Evolutionary conservation across 2,113 vertebrate species (phyloP).

Genomic region (Alethe diademata): DNA sequence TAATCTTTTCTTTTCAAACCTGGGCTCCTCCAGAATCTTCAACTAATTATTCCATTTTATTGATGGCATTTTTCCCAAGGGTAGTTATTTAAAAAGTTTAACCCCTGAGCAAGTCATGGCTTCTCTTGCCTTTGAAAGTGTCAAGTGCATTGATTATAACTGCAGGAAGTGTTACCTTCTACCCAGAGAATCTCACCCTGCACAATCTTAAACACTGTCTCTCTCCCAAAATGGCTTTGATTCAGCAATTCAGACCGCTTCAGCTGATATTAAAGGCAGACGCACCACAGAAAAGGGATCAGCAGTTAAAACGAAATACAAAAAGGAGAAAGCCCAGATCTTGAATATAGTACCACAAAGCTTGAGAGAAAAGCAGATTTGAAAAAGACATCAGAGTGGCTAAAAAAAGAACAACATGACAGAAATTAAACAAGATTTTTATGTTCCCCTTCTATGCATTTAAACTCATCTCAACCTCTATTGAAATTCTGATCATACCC

Average conservation of each 20-base stretch:
- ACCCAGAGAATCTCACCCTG: constrained; percentile 79
- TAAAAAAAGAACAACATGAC: constrained; percentile 82
- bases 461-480: constrained; percentile 82
- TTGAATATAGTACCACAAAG: constrained; percentile 68
- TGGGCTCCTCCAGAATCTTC: constrained; percentile 74
- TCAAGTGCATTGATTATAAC: constrained; percentile 89
- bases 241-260: constrained; percentile 70
- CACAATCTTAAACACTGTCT: constrained; percentile 70
- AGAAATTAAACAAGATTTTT: constrained; percentile 90
- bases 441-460: constrained; percentile 82
- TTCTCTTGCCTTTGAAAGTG: constrained; percentile 86
- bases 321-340: constrained; percentile 37
- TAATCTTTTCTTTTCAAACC: constrained; percentile 58
- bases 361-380: constrained; percentile 76
- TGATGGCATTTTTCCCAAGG: constrained; percentile 85
- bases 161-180: constrained; percentile 84
- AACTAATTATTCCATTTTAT: constrained; percentile 91
- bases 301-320: constrained; percentile 72
- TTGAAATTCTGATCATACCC: constrained; percentile 89
- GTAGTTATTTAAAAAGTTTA: constrained; percentile 93
- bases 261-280: constrained; percentile 75
- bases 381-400: constrained; percentile 83
- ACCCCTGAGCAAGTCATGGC: constrained; percentile 85
- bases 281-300: constrained; percentile 65
- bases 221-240: constrained; percentile 69